phyloP scores from a whole-genome alignment of 2,888 invertebrate species.

The Cheilosia vernalis region DNA sequence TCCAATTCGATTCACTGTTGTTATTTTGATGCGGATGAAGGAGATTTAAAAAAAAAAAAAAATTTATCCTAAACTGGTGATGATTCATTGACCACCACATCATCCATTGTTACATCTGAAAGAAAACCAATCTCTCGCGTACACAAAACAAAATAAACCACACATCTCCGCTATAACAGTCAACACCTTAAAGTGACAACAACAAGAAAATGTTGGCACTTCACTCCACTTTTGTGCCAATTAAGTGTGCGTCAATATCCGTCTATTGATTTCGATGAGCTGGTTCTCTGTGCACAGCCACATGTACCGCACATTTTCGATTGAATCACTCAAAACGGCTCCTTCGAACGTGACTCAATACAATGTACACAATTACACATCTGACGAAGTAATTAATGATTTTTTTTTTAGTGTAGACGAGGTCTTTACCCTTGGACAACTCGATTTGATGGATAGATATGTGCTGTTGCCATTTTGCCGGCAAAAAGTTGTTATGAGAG shows the following conservation, averaged over 20 bases:
- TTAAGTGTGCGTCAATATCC: constrained; percentile 60
- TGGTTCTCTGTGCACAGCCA: constrained; percentile 20
- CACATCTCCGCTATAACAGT: background rate
- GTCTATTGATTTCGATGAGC: constrained; percentile 31
- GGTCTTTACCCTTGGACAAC: constrained; percentile 32
- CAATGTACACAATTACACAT: background rate
- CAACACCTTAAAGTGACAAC: background rate
- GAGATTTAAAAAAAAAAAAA: background rate
- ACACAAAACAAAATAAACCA: constrained; percentile 7
- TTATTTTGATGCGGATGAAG: background rate
- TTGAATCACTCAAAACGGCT: constrained; percentile 31
- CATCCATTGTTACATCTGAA: constrained; percentile 10
- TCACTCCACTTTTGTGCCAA: constrained; percentile 53
- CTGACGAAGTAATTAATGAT: constrained; percentile 16
- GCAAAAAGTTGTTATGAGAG: constrained; percentile 12
- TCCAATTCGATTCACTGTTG: background rate
- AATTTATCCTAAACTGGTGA: constrained; percentile 9
- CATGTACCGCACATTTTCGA: background rate
- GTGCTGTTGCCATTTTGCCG: constrained; percentile 15
- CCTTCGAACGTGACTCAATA: constrained; percentile 32
- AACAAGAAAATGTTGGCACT: constrained; percentile 30
- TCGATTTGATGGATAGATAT: background rate
- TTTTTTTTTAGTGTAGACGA: background rate
- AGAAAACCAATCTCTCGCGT: constrained; percentile 8
- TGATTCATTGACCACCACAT: constrained; percentile 46